Evolutionary conservation across 2,888 invertebrate species (phyloP), one percentile per base, ranked within the genome.

Genomic region (Eueremaeus valkanovi): DNA sequence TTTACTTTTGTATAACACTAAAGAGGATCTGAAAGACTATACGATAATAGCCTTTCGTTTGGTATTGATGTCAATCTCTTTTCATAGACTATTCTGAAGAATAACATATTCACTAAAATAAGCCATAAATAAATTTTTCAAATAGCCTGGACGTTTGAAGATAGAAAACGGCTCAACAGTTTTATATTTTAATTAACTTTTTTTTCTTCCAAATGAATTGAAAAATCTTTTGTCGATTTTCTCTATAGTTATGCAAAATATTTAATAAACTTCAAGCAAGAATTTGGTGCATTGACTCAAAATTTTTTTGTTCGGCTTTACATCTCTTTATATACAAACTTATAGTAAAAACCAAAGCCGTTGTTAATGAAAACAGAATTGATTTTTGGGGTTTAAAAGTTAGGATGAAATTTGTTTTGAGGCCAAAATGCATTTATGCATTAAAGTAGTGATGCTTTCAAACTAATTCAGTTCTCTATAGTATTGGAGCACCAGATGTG

Each of bases 21-120:
- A n/a, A n/a, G n/a, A 49, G 2, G 49, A 49, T 5, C 49, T 27
- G 29, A 58, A 58, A 58, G 27, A 58, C 31, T 58, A 58, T 58
- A 58, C 58, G 6, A 58, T 58, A 58, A 58, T 58, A 58, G 58
- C 58, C 16, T 58, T 58, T 58, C 16, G 49, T 21, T 21, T 58
- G 21, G 27, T 58, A 58, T 58, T 29, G 31, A 29, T 58, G 58
- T 58, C 58, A 58, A 58, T 58, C 58, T 29, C 11, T 58, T 58
- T 31, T n/a, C n/a, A n/a, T n/a, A n/a, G n/a, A n/a, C n/a, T n/a
- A n/a, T n/a, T n/a, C n/a, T n/a, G n/a, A n/a, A 45, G 49, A 21
- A 18, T 11, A 49, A 49, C 49, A 49, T 49, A 49, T 49, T 49
- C 49, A 21, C 49, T n/a, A 49, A 11, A 49, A 55, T 55, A 8